Evolutionary conservation across 1,140 invertebrate genomes (phyloP).

Genomic region (Neuroterus valhalla): DNA sequence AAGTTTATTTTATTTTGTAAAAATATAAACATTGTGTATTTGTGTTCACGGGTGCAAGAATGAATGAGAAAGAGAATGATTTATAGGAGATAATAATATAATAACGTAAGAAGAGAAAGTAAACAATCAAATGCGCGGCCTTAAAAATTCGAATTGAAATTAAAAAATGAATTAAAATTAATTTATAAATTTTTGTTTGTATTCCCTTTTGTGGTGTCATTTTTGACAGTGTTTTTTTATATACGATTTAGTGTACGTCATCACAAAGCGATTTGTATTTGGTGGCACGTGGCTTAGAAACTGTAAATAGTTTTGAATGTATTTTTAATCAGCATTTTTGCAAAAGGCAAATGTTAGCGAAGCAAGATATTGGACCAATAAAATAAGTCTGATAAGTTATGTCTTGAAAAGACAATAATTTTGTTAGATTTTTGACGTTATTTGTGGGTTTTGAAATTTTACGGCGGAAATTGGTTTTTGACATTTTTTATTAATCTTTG

Average conservation of each 20-base stretch:
- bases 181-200: constrained; percentile 1
- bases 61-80: constrained; percentile 9
- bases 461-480: not conserved
- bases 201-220: constrained; percentile 7
- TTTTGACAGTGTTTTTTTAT: constrained; percentile 31
- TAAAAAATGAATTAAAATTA: constrained; percentile 31
- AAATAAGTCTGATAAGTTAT: constrained; percentile 42
- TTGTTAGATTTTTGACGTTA: constrained; percentile 46
- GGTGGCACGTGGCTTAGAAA: constrained; percentile 13
- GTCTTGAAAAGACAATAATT: constrained; percentile 57
- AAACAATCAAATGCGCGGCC: constrained; percentile 46
- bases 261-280: constrained; percentile 12
- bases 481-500: not conserved
- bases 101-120: constrained; percentile 1
- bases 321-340: not conserved
- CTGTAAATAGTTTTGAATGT: constrained; percentile 31
- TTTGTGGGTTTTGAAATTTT: constrained; percentile 40
- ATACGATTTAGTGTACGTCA: constrained; percentile 10
- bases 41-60: constrained; percentile 1
- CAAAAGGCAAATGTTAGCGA: constrained; percentile 22
- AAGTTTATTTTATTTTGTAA: constrained; percentile 13
- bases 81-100: not conserved
- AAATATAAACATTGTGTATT: not conserved
- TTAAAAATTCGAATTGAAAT: constrained; percentile 42
- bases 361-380: constrained; percentile 55